Evolutionary conservation across 1,140 invertebrate species (phyloP).

Genomic region (Hestina assimilis): DNA sequence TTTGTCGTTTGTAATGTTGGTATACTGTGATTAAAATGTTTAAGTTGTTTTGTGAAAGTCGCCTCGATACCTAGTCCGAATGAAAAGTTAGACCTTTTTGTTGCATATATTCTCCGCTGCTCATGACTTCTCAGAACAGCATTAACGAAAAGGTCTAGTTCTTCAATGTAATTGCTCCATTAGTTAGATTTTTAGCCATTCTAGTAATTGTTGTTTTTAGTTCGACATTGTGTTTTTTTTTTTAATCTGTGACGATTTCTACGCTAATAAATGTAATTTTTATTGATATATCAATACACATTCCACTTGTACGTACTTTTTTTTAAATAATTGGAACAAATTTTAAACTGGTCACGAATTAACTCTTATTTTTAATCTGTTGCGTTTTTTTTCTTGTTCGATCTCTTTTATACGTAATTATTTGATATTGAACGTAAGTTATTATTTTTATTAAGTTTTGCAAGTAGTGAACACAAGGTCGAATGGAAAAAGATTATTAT

Average conservation of each 20-base stretch:
- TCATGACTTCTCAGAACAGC: constrained; percentile 32
- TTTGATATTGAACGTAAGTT: constrained; percentile 48
- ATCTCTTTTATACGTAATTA: constrained; percentile 63
- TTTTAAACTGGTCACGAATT: constrained; percentile 5
- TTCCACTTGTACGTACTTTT: no score
- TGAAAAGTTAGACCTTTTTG: constrained; percentile 61
- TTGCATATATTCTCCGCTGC: constrained; percentile 29
- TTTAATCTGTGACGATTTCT: no score
- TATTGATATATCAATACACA: no score
- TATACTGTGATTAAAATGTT: constrained; percentile 50
- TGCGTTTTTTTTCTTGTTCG: constrained; percentile 25
- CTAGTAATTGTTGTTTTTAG: constrained; percentile 64
- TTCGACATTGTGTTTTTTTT: constrained; percentile 54
- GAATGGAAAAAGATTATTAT: constrained; percentile 53
- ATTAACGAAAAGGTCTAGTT: constrained; percentile 64
- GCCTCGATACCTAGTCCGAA: constrained; percentile 70
- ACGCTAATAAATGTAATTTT: no score
- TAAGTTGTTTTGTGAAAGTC: constrained; percentile 60
- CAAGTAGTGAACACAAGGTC: constrained; percentile 40
- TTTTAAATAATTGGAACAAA: constrained; percentile 27
- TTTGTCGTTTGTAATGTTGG: constrained; percentile 52
- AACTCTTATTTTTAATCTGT: no score
- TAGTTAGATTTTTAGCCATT: constrained; percentile 74
- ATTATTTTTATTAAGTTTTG: constrained; percentile 36
- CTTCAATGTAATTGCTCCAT: constrained; percentile 68